These are phyloP conservation scores for Echiichthys vipera DNA, from an alignment of 2,797 vertebrate species.

Conservation along the genomic window DNA sequence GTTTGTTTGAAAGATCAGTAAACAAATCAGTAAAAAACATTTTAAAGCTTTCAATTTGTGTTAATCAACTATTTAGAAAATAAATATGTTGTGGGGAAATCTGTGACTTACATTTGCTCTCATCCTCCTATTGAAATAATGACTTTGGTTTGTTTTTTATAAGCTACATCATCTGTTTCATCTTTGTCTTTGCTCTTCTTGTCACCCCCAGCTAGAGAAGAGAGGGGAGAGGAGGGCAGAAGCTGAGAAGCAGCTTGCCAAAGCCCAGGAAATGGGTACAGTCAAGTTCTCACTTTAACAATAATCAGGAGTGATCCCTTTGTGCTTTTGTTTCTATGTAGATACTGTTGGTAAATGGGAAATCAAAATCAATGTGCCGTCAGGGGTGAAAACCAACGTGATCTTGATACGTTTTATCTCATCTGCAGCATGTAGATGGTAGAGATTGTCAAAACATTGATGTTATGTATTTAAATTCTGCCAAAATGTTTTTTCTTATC, in stretches of 20 bases:
- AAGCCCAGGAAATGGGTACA: constrained; percentile 91
- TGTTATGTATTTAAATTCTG: neutral
- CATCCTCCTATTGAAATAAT: neutral
- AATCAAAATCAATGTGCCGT: neutral
- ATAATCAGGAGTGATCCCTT: neutral
- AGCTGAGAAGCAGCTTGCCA: constrained; percentile 92
- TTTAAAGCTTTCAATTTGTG: neutral
- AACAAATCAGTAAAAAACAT: neutral
- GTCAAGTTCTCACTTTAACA: neutral
- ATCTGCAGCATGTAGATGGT: too few species aligned
- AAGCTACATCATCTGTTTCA: neutral
- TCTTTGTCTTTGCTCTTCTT: neutral
- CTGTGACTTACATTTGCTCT: neutral
- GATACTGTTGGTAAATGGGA: neutral
- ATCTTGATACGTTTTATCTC: neutral
- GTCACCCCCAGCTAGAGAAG: constrained; percentile 84
- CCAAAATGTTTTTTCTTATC: neutral
- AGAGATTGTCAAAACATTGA: neutral
- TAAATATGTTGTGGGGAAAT: neutral
- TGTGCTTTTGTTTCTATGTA: neutral
- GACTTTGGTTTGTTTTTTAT: neutral
- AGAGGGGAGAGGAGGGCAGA: constrained; percentile 92
- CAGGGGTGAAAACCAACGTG: neutral
- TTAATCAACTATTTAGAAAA: neutral
- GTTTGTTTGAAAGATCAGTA: neutral